phyloP scores from a whole-genome alignment of 1,140 invertebrate genomes.

The Euglossa dilemma region DNA sequence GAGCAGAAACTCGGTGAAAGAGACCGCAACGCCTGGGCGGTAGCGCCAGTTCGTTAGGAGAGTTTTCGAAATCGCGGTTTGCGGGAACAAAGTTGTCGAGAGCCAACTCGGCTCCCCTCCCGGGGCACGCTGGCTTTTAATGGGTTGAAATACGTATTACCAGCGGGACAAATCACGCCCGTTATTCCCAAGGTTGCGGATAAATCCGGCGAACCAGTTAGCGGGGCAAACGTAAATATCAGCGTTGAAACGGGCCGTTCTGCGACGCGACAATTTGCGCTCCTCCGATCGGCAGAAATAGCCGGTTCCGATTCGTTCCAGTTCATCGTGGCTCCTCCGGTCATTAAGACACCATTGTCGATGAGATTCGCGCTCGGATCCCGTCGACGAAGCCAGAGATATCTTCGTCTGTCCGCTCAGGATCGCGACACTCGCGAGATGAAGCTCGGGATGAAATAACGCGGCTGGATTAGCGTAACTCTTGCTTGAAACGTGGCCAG shows the following conservation, averaged over 20 bases:
- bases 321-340: background rate
- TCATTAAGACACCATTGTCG: background rate
- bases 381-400: too few species aligned
- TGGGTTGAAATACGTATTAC: constrained; percentile 39
- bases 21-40: background rate
- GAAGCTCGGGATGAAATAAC: too few species aligned
- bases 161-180: constrained; percentile 31
- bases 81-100: constrained; percentile 50
- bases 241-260: constrained; percentile 8
- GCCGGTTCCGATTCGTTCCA: constrained; percentile 4
- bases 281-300: constrained; percentile 28
- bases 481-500: too few species aligned
- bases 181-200: constrained; percentile 50
- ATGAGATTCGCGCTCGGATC: too few species aligned
- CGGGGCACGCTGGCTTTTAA: constrained; percentile 42
- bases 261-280: constrained; percentile 21
- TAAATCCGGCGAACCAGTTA: constrained; percentile 44
- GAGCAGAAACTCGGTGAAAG: too few species aligned
- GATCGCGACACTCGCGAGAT: too few species aligned
- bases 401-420: too few species aligned
- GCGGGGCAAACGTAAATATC: constrained; percentile 16
- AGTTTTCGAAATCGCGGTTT: constrained; percentile 56
- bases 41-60: constrained; percentile 12
- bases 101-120: constrained; percentile 47
- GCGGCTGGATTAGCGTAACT: too few species aligned